Percentiles rank a stretch among this genome's conserved stretches.
Conservation (phyloP, 2,113 vertebrate genomes). For the Malurus melanocephalus region DNA sequence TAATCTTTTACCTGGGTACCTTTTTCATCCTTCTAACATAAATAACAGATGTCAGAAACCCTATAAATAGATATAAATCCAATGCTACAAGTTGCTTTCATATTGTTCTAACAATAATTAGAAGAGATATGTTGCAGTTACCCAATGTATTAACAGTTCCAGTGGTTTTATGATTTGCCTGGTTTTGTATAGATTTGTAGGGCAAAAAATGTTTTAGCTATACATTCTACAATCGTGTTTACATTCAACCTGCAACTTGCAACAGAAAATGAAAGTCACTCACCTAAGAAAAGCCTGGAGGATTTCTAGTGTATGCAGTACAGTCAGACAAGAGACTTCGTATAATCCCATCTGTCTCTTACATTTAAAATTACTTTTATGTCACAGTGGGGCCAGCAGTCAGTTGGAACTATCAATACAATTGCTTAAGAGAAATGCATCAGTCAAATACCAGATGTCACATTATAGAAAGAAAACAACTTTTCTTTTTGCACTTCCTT, state of each 20-base stretch:
- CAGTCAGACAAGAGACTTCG: background rate
- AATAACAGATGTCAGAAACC: background rate
- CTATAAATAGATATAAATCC: background rate
- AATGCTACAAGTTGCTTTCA: background rate
- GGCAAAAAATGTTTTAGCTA: background rate
- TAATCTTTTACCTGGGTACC: background rate
- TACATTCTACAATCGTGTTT: background rate
- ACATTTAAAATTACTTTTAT: background rate
- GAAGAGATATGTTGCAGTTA: background rate
- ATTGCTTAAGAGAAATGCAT: background rate
- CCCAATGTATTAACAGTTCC: background rate
- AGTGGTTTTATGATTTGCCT: background rate
- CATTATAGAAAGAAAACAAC: background rate
- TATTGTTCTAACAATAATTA: background rate
- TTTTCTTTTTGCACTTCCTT: background rate
- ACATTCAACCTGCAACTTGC: background rate
- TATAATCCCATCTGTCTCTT: background rate
- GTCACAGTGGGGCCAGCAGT: background rate
- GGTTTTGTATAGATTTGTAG: background rate
- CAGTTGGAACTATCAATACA: background rate
- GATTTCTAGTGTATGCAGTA: background rate
- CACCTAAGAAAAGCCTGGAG: background rate
- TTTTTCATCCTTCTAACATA: background rate
- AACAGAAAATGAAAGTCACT: background rate
- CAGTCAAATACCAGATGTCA: background rate